Conservation (phyloP, 2,113 vertebrate genomes). For the Picathartes gymnocephalus region DNA sequence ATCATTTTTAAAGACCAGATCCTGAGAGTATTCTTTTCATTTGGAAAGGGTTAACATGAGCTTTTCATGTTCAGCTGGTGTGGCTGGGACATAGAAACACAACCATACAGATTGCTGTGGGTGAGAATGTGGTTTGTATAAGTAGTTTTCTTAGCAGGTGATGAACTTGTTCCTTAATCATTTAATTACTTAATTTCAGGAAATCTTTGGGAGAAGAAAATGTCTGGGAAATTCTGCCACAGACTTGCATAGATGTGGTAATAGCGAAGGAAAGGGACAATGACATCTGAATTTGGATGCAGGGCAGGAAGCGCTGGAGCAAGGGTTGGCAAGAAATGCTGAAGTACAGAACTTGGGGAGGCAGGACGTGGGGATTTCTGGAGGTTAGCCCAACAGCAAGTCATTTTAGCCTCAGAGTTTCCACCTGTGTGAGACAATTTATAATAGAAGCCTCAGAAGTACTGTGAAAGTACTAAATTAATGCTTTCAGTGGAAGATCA, state of each 20-base stretch:
- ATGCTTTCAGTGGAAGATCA: conserved; percentile 23
- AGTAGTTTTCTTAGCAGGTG: neutral
- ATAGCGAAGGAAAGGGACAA: neutral
- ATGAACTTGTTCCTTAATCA: neutral
- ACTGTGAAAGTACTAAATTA: conserved; percentile 1
- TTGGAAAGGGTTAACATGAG: neutral
- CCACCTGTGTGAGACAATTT: neutral
- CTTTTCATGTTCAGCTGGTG: neutral
- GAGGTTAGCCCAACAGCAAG: neutral
- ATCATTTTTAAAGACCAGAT: neutral
- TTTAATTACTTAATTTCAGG: conserved; percentile 1
- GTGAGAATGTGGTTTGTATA: neutral
- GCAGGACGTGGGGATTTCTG: neutral
- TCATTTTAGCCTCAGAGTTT: neutral
- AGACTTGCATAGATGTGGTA: neutral
- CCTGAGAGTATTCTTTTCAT: neutral
- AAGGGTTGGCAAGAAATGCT: neutral
- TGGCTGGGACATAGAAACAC: neutral
- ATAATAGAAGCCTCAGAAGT: neutral
- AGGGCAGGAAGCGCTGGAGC: neutral
- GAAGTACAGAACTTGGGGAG: neutral
- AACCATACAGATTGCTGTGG: neutral
- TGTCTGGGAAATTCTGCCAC: neutral
- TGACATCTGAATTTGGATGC: neutral
- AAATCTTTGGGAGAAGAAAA: neutral